Conservation (phyloP, 1,140 invertebrate genomes). For the Drosophila eugracilis region DNA sequence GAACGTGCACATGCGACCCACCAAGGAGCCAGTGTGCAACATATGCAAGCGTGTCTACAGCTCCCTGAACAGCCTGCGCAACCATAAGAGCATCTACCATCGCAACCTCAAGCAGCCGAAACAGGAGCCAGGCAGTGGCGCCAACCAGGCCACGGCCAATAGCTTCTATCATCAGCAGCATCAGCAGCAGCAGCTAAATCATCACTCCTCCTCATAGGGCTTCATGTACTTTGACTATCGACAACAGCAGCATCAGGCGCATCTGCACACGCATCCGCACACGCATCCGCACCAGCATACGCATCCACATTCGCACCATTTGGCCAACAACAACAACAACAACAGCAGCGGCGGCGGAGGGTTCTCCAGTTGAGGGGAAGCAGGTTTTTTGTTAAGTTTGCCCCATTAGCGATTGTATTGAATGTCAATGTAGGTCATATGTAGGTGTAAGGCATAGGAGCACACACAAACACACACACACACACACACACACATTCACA, state of each 20-base stretch:
- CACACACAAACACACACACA: slow-evolving; percentile 11
- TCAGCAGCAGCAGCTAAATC: slow-evolving; percentile 65
- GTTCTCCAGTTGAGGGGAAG: slow-evolving; percentile 35
- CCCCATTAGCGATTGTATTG: background rate
- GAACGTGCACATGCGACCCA: slow-evolving; percentile 94
- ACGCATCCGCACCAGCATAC: slow-evolving; percentile 6
- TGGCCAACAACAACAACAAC: no score
- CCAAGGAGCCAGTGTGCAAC: slow-evolving; percentile 93
- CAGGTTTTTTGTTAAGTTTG: slow-evolving; percentile 30
- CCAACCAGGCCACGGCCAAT: slow-evolving; percentile 40
- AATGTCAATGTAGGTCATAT: slow-evolving; percentile 8
- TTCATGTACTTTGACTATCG: slow-evolving; percentile 84
- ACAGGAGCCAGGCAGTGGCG: slow-evolving; percentile 62
- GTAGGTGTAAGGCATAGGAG: slow-evolving; percentile 24
- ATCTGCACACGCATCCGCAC: slow-evolving; percentile 8
- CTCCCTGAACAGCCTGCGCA: slow-evolving; percentile 93
- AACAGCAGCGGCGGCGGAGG: no score
- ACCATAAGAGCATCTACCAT: slow-evolving; percentile 96
- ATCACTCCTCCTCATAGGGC: slow-evolving; percentile 82
- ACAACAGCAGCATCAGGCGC: slow-evolving; percentile 29
- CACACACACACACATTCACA: background rate
- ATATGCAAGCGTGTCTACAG: slow-evolving; percentile 95
- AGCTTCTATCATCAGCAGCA: slow-evolving; percentile 65
- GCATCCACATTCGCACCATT: background rate
- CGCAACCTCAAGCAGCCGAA: slow-evolving; percentile 88